phyloP scores from a whole-genome alignment of 2,113 vertebrate species.

The Pelvicachromis taeniatus region DNA sequence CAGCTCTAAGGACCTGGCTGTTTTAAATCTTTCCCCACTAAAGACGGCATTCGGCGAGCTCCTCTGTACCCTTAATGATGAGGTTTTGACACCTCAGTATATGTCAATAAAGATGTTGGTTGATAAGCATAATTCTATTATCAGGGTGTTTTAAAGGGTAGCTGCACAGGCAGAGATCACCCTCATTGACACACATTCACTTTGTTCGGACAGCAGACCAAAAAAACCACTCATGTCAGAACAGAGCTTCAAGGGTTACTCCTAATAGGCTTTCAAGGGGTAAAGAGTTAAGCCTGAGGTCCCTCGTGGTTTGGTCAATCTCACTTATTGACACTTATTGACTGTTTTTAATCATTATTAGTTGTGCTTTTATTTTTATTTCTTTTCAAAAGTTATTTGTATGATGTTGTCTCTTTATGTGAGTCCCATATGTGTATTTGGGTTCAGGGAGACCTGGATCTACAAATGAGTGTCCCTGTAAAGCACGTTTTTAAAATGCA shows the following conservation, averaged over 20 bases:
- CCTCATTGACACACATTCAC: neutral
- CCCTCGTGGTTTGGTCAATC: neutral
- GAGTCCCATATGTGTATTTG: neutral
- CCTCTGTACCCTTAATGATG: neutral
- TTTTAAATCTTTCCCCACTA: neutral
- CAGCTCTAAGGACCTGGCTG: neutral
- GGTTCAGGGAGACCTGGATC: neutral
- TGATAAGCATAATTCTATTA: neutral
- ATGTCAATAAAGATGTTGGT: neutral
- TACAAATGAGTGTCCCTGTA: neutral
- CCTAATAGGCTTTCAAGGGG: neutral
- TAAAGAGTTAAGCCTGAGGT: neutral
- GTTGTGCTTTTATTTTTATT: neutral
- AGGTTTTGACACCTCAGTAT: neutral
- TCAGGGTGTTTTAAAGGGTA: neutral
- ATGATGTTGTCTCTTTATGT: neutral
- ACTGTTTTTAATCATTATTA: neutral
- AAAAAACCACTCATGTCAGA: neutral
- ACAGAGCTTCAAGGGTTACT: neutral
- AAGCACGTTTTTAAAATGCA: neutral
- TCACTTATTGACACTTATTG: no score
- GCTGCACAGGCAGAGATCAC: neutral
- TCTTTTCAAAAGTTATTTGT: neutral
- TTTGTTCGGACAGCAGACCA: neutral
- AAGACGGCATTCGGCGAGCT: neutral